A percentile compares a stretch with the other conserved stretches of the same genome.
phyloP scores from a whole-genome alignment of 2,888 invertebrate genomes.

The Chironomus tentans region DNA sequence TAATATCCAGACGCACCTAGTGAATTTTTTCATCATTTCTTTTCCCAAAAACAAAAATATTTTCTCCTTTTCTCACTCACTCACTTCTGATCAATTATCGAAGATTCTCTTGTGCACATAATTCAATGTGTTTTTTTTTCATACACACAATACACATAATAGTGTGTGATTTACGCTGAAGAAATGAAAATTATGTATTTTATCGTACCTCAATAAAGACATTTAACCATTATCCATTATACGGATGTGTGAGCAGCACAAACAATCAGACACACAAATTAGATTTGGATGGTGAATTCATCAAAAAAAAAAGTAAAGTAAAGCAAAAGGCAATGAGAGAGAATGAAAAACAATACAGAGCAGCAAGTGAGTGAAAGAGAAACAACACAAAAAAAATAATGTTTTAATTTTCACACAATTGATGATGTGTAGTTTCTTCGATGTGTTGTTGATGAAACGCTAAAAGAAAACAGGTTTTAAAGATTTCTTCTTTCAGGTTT shows the following conservation, averaged over 20 bases:
- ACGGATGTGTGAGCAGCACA: conserved; percentile 16
- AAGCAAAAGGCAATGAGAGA: no score
- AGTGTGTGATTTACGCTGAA: conserved; percentile 22
- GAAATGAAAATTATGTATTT: conserved; percentile 1
- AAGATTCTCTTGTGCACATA: conserved; percentile 2
- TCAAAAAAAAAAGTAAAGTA: background rate
- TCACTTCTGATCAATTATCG: conserved; percentile 12
- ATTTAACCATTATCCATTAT: conserved; percentile 21
- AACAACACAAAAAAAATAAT: conserved; percentile 9
- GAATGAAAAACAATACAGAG: background rate
- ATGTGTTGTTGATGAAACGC: conserved; percentile 8
- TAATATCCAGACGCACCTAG: no score
- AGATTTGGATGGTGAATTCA: conserved; percentile 21
- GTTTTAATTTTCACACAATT: conserved; percentile 26
- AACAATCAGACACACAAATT: conserved; percentile 17
- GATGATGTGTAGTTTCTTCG: conserved; percentile 18
- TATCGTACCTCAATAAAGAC: conserved; percentile 15
- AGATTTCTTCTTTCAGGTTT: conserved; percentile 7
- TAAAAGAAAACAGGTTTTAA: conserved; percentile 12
- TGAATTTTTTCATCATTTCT: background rate
- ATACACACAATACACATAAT: background rate
- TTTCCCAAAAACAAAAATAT: background rate
- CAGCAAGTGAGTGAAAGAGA: background rate
- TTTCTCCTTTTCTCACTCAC: background rate
- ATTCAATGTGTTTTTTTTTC: background rate